Evolutionary conservation across 2,797 vertebrate genomes (phyloP).

Genomic region (Brachyrhaphis roseni): DNA sequence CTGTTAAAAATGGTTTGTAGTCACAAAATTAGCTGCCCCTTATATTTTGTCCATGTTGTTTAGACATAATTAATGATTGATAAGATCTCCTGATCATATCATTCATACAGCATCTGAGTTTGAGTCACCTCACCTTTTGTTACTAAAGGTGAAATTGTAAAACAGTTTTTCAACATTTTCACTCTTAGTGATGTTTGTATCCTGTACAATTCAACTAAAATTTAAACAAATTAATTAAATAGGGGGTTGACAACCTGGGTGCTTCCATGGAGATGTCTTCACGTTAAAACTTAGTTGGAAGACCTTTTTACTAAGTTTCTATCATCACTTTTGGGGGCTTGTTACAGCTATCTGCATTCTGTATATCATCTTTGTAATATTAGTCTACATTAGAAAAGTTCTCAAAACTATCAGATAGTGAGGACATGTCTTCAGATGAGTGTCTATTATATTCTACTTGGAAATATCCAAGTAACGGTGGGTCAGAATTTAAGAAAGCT

Average conservation of each 20-base stretch:
- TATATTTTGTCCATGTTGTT: neutral
- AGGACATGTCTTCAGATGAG: neutral
- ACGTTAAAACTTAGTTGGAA: neutral
- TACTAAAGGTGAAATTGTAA: neutral
- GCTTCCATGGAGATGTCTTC: neutral
- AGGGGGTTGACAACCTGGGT: neutral
- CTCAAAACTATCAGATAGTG: neutral
- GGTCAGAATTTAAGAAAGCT: neutral
- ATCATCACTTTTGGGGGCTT: neutral
- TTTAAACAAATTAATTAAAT: neutral
- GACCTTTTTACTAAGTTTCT: neutral
- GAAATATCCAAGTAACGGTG: neutral
- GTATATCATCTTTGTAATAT: neutral
- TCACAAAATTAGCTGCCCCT: neutral
- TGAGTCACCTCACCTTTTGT: neutral
- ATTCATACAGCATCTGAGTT: too few species aligned
- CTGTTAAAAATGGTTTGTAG: neutral
- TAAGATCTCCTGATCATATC: neutral
- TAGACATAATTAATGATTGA: neutral
- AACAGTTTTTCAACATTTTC: neutral
- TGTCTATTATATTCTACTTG: neutral
- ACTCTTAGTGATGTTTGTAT: neutral
- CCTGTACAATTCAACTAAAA: neutral
- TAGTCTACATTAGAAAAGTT: neutral
- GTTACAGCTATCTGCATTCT: neutral